Evolutionary conservation across 2,888 invertebrate species (phyloP).

Genomic region (Scotopteryx bipunctaria): DNA sequence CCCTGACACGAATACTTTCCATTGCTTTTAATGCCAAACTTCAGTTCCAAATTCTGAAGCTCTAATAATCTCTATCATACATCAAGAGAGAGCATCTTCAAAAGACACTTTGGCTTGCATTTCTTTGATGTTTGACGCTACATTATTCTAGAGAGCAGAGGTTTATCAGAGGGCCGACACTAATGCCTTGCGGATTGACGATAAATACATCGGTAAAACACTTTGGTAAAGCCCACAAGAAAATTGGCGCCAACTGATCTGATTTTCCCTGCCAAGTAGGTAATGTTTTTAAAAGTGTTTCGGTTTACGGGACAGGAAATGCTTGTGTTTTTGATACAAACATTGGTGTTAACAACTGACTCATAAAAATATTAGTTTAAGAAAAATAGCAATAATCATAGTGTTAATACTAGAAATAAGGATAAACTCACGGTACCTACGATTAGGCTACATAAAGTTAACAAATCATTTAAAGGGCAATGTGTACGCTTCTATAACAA

Average conservation of each 20-base stretch:
- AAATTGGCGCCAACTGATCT: slow-evolving; percentile 15
- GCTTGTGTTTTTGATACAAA: not conserved
- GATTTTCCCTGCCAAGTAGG: slow-evolving; percentile 13
- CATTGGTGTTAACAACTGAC: not conserved
- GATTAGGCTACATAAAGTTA: too few relatives aligned
- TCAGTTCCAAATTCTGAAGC: slow-evolving; percentile 8
- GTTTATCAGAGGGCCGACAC: slow-evolving; percentile 11
- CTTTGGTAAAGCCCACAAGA: slow-evolving; percentile 9
- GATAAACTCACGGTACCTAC: too few relatives aligned
- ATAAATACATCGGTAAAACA: slow-evolving; percentile 15
- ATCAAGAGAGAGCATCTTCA: slow-evolving; percentile 12
- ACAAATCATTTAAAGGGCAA: too few relatives aligned
- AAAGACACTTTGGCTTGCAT: slow-evolving; percentile 6
- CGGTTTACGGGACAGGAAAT: not conserved
- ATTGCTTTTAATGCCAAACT: slow-evolving; percentile 4
- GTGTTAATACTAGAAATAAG: too few relatives aligned
- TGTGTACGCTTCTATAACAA: too few relatives aligned
- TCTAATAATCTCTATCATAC: slow-evolving; percentile 13
- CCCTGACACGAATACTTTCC: not conserved
- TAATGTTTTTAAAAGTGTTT: slow-evolving; percentile 8
- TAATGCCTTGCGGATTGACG: slow-evolving; percentile 5
- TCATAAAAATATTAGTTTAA: too few relatives aligned
- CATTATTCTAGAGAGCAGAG: slow-evolving; percentile 6
- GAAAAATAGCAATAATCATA: too few relatives aligned
- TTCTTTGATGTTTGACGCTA: slow-evolving; percentile 16